Percentiles rank a stretch among this genome's conserved stretches.
phyloP scores from a whole-genome alignment of 2,888 invertebrate genomes.

The Limnephilus lunatus region DNA sequence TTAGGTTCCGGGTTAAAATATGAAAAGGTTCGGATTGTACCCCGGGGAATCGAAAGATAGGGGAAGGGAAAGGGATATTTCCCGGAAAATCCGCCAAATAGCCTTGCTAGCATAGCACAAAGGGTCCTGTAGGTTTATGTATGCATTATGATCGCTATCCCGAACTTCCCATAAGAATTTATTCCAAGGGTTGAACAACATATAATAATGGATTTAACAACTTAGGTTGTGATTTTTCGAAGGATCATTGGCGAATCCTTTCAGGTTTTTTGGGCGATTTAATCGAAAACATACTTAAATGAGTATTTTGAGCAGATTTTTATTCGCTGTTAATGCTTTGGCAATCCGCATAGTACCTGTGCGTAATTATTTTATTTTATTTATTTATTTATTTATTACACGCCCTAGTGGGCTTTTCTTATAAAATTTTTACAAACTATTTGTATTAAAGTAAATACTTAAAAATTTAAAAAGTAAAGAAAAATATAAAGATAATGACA shows the following conservation, averaged over 20 bases:
- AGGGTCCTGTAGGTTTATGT: conserved; percentile 37
- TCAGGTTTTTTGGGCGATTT: neutral
- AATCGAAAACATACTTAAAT: neutral
- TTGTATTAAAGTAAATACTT: too few relatives aligned
- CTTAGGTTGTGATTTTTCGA: conserved; percentile 15
- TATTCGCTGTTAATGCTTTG: neutral
- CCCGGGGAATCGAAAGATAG: conserved; percentile 24
- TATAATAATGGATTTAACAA: conserved; percentile 24
- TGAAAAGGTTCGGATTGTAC: conserved; percentile 46
- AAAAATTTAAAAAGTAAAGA: too few relatives aligned
- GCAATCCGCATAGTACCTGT: neutral
- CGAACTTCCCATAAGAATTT: conserved; percentile 12
- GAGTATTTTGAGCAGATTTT: neutral
- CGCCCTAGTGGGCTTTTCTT: too few relatives aligned
- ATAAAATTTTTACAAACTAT: too few relatives aligned
- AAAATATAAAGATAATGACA: too few relatives aligned
- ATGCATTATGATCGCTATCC: conserved; percentile 48
- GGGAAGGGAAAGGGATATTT: neutral
- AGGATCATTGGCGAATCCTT: neutral
- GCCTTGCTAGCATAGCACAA: conserved; percentile 30
- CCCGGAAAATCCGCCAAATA: conserved; percentile 19
- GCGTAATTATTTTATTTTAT: too few relatives aligned
- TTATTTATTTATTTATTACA: too few relatives aligned
- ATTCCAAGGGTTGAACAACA: conserved; percentile 23
- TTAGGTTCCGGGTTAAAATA: conserved; percentile 42